phyloP scores from a whole-genome alignment of 1,140 invertebrate genomes.

The Charaxes varanes region DNA sequence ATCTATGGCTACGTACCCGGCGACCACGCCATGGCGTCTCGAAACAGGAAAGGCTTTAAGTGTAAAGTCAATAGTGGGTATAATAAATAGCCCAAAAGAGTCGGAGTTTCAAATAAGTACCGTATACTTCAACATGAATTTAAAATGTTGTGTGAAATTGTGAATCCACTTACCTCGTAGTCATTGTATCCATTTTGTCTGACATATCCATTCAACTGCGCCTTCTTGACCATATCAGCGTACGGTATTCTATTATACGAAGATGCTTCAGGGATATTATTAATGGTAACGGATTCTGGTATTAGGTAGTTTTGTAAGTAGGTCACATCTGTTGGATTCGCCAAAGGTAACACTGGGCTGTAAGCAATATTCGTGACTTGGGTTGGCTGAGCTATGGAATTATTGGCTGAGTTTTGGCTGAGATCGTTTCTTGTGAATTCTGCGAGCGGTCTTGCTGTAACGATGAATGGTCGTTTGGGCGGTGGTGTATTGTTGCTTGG shows the following conservation, averaged over 20 bases:
- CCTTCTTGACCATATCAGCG: slow-evolving; percentile 26
- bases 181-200: slow-evolving; percentile 29
- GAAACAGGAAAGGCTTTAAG: too few relatives aligned
- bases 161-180: slow-evolving; percentile 59
- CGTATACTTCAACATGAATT: too few relatives aligned
- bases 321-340: neutral
- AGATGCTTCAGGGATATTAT: slow-evolving; percentile 18
- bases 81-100: too few relatives aligned
- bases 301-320: slow-evolving; percentile 5
- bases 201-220: slow-evolving; percentile 12
- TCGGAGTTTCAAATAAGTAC: too few relatives aligned
- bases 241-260: slow-evolving; percentile 14
- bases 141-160: too few relatives aligned
- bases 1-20: too few relatives aligned
- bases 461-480: slow-evolving; percentile 47
- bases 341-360: slow-evolving; percentile 5
- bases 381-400: slow-evolving; percentile 21
- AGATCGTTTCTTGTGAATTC: slow-evolving; percentile 52
- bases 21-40: too few relatives aligned
- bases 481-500: slow-evolving; percentile 47
- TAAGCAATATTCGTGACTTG: slow-evolving; percentile 23
- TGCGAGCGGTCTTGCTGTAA: slow-evolving; percentile 52
- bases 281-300: slow-evolving; percentile 13
- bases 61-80: too few relatives aligned
- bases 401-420: slow-evolving; percentile 25